phyloP scores from a whole-genome alignment of 2,888 invertebrate species.

The Spodoptera exigua region DNA sequence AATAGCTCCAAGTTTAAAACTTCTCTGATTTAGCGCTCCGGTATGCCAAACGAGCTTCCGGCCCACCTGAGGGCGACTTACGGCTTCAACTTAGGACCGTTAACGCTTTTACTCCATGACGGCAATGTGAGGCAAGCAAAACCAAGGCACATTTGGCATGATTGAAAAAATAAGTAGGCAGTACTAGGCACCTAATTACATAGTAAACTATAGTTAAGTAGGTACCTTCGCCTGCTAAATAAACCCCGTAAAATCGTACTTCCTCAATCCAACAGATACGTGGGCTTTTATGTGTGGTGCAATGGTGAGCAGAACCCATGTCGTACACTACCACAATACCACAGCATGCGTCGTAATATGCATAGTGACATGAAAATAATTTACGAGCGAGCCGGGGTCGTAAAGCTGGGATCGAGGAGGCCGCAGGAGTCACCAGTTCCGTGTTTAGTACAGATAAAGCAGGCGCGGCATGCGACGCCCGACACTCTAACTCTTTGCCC shows the following conservation, averaged over 20 bases:
- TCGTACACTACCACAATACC: constrained; percentile 27
- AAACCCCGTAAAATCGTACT: background rate
- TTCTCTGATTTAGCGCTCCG: constrained; percentile 42
- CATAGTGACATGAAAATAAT: constrained; percentile 60
- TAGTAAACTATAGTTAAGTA: too few relatives aligned
- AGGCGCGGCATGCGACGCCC: constrained; percentile 32
- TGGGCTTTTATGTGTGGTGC: constrained; percentile 18
- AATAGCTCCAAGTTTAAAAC: constrained; percentile 47
- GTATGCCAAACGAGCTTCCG: constrained; percentile 52
- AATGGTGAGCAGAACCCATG: background rate
- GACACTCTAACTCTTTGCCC: constrained; percentile 32
- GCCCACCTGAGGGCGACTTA: constrained; percentile 52
- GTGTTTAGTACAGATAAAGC: constrained; percentile 58
- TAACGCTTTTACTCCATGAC: constrained; percentile 33
- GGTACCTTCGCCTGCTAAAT: too few relatives aligned
- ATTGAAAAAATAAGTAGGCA: too few relatives aligned
- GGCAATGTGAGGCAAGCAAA: too few relatives aligned
- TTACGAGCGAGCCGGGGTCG: constrained; percentile 50
- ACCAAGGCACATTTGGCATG: too few relatives aligned
- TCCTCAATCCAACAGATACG: constrained; percentile 1
- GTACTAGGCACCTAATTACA: too few relatives aligned
- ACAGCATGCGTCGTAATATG: constrained; percentile 52
- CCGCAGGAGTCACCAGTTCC: constrained; percentile 54
- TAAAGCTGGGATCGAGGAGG: constrained; percentile 53
- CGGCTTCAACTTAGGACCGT: constrained; percentile 26